Conservation (phyloP, 2,888 invertebrate genomes). For the Sclerodermus sp. region DNA sequence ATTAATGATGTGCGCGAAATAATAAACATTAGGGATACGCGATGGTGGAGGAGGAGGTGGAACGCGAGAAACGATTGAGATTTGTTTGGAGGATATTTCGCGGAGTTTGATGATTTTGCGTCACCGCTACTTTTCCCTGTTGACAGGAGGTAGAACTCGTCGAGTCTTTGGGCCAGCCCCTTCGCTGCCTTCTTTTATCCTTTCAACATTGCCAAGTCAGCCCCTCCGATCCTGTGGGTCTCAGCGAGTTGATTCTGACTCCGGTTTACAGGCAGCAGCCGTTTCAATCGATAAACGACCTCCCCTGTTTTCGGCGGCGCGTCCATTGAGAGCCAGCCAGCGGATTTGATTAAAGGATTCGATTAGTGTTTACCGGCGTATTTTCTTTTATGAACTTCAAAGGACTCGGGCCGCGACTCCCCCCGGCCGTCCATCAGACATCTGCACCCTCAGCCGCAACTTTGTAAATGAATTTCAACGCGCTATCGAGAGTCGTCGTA, state of each 20-base stretch:
- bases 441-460: slow-evolving; percentile 19
- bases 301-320: slow-evolving; percentile 19
- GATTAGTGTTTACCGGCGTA: slow-evolving; percentile 41
- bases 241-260: slow-evolving; percentile 29
- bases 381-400: slow-evolving; percentile 36
- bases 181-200: slow-evolving; percentile 10
- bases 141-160: not conserved
- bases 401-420: slow-evolving; percentile 15
- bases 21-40: no score
- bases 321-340: slow-evolving; percentile 28
- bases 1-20: no score
- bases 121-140: no score
- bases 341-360: slow-evolving; percentile 43
- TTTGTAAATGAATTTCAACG: slow-evolving; percentile 29
- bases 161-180: not conserved
- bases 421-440: slow-evolving; percentile 9
- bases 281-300: slow-evolving; percentile 42
- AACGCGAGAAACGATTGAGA: no score
- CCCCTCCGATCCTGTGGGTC: slow-evolving; percentile 24
- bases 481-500: slow-evolving; percentile 16
- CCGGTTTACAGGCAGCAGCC: slow-evolving; percentile 29
- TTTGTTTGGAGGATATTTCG: no score
- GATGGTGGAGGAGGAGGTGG: no score
- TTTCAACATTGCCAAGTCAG: slow-evolving; percentile 15
- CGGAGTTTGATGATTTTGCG: no score